phyloP scores from a whole-genome alignment of 2,888 invertebrate species.

The Steinernema scapterisci region DNA sequence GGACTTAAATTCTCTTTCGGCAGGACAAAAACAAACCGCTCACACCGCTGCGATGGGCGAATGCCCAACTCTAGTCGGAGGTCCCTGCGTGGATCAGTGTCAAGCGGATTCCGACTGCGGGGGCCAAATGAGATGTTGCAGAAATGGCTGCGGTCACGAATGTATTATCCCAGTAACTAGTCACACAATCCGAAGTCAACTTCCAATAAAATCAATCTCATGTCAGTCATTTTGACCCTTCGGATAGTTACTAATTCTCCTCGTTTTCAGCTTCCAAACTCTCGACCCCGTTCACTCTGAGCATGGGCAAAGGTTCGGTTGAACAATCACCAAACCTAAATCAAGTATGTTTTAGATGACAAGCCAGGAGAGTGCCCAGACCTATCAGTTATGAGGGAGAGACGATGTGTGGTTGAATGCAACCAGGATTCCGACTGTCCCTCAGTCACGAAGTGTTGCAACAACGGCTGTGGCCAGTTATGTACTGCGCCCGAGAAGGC shows the following conservation, averaged over 20 bases:
- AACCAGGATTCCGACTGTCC: constrained; percentile 51
- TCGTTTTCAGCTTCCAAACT: not conserved
- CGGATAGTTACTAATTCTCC: not conserved
- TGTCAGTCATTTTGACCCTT: not conserved
- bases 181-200: constrained; percentile 45
- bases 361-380: constrained; percentile 41
- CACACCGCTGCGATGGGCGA: constrained; percentile 40
- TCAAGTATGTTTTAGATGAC: not conserved
- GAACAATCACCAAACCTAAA: not conserved
- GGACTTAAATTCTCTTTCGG: not conserved
- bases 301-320: constrained; percentile 6
- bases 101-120: constrained; percentile 55
- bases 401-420: constrained; percentile 41
- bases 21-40: constrained; percentile 15
- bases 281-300: constrained; percentile 3
- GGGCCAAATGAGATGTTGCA: constrained; percentile 55
- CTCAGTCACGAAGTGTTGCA: constrained; percentile 54
- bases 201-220: constrained; percentile 43
- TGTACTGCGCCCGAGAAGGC: constrained; percentile 44
- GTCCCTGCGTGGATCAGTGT: constrained; percentile 58
- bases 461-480: constrained; percentile 47
- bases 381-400: constrained; percentile 28
- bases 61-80: constrained; percentile 57
- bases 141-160: constrained; percentile 62
- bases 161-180: constrained; percentile 54